phyloP scores from a whole-genome alignment of 2,888 invertebrate species.

The Exocentrus adspersus region DNA sequence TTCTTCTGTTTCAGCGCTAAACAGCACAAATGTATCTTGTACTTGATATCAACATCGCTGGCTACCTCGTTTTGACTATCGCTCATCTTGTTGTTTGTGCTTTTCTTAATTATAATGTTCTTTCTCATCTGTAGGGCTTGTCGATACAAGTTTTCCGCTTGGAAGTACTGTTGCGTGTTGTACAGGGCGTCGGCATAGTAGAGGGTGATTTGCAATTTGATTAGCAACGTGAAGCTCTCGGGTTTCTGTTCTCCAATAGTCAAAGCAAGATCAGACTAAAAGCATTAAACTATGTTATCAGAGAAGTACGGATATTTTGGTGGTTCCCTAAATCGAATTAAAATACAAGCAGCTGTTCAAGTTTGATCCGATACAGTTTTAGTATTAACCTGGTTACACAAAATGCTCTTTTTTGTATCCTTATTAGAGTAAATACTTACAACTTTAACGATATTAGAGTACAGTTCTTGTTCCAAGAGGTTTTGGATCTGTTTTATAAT shows the following conservation, averaged over 20 bases:
- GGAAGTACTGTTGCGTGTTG: slow-evolving; percentile 72
- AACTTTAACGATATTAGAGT: slow-evolving; percentile 76
- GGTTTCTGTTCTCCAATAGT: slow-evolving; percentile 74
- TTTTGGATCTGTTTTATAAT: slow-evolving; percentile 75
- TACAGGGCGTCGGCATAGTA: slow-evolving; percentile 78
- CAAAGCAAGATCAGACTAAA: slow-evolving; percentile 73
- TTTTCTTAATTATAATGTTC: slow-evolving; percentile 67
- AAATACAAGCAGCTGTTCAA: no score
- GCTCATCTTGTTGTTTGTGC: slow-evolving; percentile 60
- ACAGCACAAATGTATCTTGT: slow-evolving; percentile 76
- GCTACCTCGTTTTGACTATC: slow-evolving; percentile 66
- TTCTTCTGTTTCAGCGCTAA: slow-evolving; percentile 72
- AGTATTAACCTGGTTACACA: no score
- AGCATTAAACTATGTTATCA: slow-evolving; percentile 39
- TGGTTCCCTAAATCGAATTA: no score
- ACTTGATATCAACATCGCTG: slow-evolving; percentile 76
- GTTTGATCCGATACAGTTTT: no score
- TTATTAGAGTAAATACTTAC: slow-evolving; percentile 64
- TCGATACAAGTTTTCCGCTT: slow-evolving; percentile 75
- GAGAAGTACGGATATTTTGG: no score
- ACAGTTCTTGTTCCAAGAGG: slow-evolving; percentile 76
- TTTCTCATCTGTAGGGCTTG: slow-evolving; percentile 74
- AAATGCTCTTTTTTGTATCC: not conserved
- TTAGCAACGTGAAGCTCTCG: slow-evolving; percentile 68
- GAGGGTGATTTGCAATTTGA: slow-evolving; percentile 75